Evolutionary conservation across 2,797 vertebrate genomes (phyloP).

Genomic region (Coilia nasus): DNA sequence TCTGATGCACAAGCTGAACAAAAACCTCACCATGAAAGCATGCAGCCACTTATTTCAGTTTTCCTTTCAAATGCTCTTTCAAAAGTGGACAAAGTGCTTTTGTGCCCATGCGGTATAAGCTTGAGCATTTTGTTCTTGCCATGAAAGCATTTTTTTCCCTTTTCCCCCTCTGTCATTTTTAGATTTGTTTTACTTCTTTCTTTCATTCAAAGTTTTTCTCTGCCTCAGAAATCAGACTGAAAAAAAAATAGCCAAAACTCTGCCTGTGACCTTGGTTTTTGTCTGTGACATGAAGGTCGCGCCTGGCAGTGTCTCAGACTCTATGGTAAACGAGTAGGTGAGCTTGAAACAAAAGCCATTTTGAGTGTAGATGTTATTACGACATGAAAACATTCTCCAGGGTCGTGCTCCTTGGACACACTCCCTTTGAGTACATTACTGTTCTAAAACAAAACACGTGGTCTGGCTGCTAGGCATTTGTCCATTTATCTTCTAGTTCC

Average conservation of each 20-base stretch:
- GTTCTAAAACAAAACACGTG: neutral
- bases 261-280: constrained; percentile 14
- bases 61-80: constrained; percentile 6
- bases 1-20: constrained; percentile 1
- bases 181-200: neutral
- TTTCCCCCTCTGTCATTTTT: neutral
- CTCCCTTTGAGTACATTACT: neutral
- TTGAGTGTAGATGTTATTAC: neutral
- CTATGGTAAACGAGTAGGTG: neutral
- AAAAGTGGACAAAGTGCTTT: constrained; percentile 21
- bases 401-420: constrained; percentile 11
- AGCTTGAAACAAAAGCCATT: constrained; percentile 11
- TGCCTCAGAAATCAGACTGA: neutral
- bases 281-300: neutral
- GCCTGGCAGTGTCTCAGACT: neutral
- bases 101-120: neutral
- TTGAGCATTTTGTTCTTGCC: neutral
- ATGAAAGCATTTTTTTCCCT: neutral
- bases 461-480: neutral
- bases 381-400: constrained; percentile 3
- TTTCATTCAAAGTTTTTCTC: constrained; percentile 3
- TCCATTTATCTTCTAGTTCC: neutral
- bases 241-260: neutral
- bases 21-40: constrained; percentile 6
- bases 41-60: constrained; percentile 15